A percentile compares a stretch with the other conserved stretches of the same genome.
Evolutionary conservation across 35 echinoderm and acorn worm species (phyloP).

Genomic region (Ophioderma brevispina): DNA sequence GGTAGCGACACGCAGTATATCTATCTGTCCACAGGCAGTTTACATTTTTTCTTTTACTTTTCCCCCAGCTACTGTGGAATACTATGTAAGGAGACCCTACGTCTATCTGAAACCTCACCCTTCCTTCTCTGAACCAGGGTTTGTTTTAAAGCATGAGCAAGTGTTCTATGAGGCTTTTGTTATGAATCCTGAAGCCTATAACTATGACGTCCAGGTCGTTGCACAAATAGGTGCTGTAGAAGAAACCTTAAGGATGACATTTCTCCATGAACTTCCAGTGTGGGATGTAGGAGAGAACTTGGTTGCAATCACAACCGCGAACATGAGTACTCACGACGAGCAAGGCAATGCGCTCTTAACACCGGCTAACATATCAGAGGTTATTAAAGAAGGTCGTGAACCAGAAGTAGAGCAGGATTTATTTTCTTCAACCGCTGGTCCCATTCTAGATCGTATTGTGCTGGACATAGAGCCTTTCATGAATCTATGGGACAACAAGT

Average conservation of each 20-base stretch:
- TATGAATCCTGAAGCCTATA: conserved; percentile 34
- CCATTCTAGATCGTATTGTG: conserved; percentile 16
- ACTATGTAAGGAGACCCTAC: conserved; percentile 37
- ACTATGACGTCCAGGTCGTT: conserved; percentile 42
- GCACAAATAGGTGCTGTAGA: conserved; percentile 5
- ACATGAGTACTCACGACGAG: conserved; percentile 40
- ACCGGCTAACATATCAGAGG: background rate
- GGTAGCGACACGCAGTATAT: too few species aligned
- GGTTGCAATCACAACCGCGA: background rate
- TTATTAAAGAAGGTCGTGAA: background rate
- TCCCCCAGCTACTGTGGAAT: conserved; percentile 42
- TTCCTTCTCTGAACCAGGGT: conserved; percentile 54
- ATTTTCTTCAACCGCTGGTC: background rate
- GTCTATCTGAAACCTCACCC: background rate
- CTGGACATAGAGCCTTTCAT: conserved; percentile 48
- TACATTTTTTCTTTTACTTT: too few species aligned
- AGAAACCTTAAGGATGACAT: conserved; percentile 32
- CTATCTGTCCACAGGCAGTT: too few species aligned
- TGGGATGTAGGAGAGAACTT: conserved; percentile 38
- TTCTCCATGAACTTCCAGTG: conserved; percentile 35
- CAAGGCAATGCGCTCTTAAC: conserved; percentile 4
- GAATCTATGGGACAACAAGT: background rate
- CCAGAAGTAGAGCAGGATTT: background rate
- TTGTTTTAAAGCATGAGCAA: conserved; percentile 69
- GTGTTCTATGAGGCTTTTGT: conserved; percentile 16